Percentiles rank a stretch among this genome's conserved stretches.
Evolutionary conservation across 2,113 vertebrate genomes (phyloP).

Genomic region (Brachypteracias leptosomus): DNA sequence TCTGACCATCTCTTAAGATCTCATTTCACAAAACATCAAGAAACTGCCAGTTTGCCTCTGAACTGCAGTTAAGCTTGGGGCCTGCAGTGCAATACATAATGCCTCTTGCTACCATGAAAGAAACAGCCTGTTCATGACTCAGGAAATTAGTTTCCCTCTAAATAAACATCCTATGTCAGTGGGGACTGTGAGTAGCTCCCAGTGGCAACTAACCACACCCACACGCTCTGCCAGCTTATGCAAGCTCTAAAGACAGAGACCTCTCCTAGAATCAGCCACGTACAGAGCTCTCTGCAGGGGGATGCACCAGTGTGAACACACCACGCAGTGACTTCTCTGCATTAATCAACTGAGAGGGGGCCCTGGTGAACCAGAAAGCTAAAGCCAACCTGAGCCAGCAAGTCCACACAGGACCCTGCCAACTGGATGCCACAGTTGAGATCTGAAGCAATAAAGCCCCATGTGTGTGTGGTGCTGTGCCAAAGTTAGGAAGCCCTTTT

Average conservation of each 20-base stretch:
- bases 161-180: constrained; percentile 39
- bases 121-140: constrained; percentile 19
- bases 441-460: neutral
- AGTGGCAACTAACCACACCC: constrained; percentile 21
- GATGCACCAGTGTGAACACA: neutral
- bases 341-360: neutral
- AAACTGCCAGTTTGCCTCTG: neutral
- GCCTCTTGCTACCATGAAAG: neutral
- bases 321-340: neutral
- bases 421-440: neutral
- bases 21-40: neutral
- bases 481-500: neutral
- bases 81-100: neutral
- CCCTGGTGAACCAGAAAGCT: neutral
- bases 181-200: constrained; percentile 8
- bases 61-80: neutral
- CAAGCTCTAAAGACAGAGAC: neutral
- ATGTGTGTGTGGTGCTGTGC: neutral
- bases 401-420: neutral
- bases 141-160: constrained; percentile 16
- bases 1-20: neutral
- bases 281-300: neutral
- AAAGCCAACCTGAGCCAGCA: neutral
- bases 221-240: neutral
- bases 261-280: neutral